Base-by-base conservation (phyloP, 2,888 invertebrate genomes). In the Plagodis dolabraria region DNA sequence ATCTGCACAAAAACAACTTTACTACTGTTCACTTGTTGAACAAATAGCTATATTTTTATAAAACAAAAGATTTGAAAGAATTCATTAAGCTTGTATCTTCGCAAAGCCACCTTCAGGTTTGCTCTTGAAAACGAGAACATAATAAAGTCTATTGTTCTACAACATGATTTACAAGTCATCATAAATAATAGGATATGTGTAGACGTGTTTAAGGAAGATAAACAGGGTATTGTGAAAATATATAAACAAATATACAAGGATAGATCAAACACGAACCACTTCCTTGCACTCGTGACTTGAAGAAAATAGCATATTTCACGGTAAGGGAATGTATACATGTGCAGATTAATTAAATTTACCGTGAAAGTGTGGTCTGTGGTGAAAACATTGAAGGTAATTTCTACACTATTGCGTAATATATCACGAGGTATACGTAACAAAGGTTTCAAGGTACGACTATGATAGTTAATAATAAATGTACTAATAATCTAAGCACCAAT, bases 141-240 rank as follows among this genome's bases (percentile, higher is more conserved):
- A 55, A 47, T 38, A 33, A 53, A 53, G 55, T 47, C 38, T 50
- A 57, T 60, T 64, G 57, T 60, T 60, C 53, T 52, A 61, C 62
- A 42, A 54, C 63, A 65, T 70, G 51, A 70, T 69, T 67, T 69
- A 71, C 65, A 56, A 49, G 33, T 47, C 46, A 52, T 54, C 60
- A 51, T 77, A 74, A 72, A 77, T 78, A 77, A 74, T 67, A 62
- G 67, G 64, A 60, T 60, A 61, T 58, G 70, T 69, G 67, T 69
- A 68, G 67, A 69, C 69, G 67, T 77, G 73, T 74, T 69, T 72
- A 49, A 60, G 46, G 43, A 64, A 68, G 71, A 71, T 75, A 76
- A 72, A 74, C 65, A 71, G 33, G n/a, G 59, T 52, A 74, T 76
- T 76, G 76, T 71, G 57, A 53, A 50, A 59, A 57, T 51, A 67